phyloP scores from a whole-genome alignment of 1,140 invertebrate genomes.

The Harpegnathos saltator region DNA sequence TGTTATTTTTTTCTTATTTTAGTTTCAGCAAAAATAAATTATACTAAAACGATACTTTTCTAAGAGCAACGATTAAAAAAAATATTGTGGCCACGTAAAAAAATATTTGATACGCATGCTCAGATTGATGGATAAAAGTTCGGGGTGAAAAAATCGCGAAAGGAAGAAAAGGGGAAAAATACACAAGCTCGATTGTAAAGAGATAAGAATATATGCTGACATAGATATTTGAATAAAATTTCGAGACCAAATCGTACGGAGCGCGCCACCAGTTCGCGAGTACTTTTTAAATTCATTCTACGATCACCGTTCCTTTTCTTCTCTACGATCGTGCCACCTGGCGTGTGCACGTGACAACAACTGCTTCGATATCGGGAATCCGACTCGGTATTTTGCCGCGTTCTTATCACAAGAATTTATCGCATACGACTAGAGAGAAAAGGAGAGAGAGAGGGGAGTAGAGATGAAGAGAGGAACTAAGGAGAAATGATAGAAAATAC shows the following conservation, averaged over 20 bases:
- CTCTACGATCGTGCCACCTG: constrained; percentile 45
- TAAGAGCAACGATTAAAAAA: not conserved
- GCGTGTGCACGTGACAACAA: constrained; percentile 38
- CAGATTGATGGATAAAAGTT: not conserved
- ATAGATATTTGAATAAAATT: constrained; percentile 61
- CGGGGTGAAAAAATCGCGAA: constrained; percentile 8
- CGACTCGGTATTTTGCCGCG: constrained; percentile 3
- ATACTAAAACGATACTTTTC: not conserved
- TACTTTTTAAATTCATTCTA: constrained; percentile 61
- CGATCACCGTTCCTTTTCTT: constrained; percentile 35
- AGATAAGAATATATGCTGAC: constrained; percentile 54
- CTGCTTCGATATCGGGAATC: constrained; percentile 12
- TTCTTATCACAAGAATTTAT: constrained; percentile 48
- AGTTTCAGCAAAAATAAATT: not conserved
- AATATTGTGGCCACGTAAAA: constrained; percentile 4
- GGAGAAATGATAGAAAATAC: too few relatives aligned
- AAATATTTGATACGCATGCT: constrained; percentile 42
- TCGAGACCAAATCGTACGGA: not conserved
- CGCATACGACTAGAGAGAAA: not conserved
- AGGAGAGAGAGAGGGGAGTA: not conserved
- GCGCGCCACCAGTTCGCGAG: constrained; percentile 34
- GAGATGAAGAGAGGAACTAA: not conserved
- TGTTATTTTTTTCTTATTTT: too few relatives aligned
- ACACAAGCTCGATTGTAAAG: not conserved
- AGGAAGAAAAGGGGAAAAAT: not conserved